Evolutionary conservation across 2,797 vertebrate species (phyloP).

Genomic region (Argyrosomus regius): DNA sequence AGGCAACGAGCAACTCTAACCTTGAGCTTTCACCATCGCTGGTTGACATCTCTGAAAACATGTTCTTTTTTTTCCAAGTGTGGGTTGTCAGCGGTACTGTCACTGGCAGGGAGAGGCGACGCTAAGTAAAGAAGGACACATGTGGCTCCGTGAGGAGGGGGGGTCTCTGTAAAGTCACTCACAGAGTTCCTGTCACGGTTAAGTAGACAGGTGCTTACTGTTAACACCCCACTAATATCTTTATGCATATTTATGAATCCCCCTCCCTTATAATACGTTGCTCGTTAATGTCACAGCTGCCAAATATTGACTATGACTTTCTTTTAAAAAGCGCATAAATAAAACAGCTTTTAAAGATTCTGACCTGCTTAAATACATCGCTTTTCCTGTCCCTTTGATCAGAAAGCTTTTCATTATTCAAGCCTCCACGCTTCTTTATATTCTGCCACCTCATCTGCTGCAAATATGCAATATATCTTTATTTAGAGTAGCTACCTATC

Average conservation of each 20-base stretch:
- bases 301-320: constrained; percentile 89
- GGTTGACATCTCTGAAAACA: constrained; percentile 82
- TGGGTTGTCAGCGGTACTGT: constrained; percentile 83
- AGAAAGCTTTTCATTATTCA: constrained; percentile 81
- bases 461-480: constrained; percentile 79
- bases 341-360: constrained; percentile 92
- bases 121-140: constrained; percentile 95
- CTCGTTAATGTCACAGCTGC: constrained; percentile 97
- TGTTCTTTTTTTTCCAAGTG: constrained; percentile 81
- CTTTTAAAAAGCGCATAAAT: constrained; percentile 94
- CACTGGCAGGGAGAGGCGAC: constrained; percentile 77
- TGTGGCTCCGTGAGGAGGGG: constrained; percentile 88
- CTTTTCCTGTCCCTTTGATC: constrained; percentile 85
- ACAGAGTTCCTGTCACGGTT: constrained; percentile 96
- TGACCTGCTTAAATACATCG: constrained; percentile 89
- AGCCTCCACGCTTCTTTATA: constrained; percentile 71
- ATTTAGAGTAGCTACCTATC: constrained; percentile 74
- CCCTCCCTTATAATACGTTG: constrained; percentile 91
- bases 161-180: constrained; percentile 93
- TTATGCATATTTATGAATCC: constrained; percentile 98
- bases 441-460: constrained; percentile 70
- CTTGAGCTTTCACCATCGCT: constrained; percentile 82
- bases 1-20: constrained; percentile 78
- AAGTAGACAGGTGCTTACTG: constrained; percentile 98
- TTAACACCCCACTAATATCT: constrained; percentile 97